Evolutionary conservation across 2,113 vertebrate genomes (phyloP).

Genomic region (Anser cygnoides): DNA sequence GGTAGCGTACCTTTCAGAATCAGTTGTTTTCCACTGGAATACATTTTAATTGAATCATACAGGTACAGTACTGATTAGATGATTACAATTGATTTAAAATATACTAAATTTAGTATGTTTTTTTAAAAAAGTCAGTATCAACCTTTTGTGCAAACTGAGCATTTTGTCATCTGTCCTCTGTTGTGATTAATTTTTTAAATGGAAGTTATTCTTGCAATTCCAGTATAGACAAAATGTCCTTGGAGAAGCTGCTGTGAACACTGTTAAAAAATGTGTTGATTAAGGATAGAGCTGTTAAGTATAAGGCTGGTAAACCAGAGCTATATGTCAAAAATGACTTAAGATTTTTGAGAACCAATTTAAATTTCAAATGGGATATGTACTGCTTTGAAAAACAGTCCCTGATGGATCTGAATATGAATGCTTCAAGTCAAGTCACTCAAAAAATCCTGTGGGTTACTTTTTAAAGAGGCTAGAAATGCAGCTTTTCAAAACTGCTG

Average conservation of each 20-base stretch:
- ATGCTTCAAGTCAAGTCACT: background rate
- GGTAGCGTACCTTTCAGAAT: background rate
- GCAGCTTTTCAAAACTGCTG: background rate
- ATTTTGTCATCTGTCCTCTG: background rate
- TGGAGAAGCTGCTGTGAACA: background rate
- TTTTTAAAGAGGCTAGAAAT: background rate
- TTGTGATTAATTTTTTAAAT: background rate
- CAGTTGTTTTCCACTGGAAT: background rate
- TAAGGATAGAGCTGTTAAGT: background rate
- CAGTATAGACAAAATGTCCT: background rate
- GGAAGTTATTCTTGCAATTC: background rate
- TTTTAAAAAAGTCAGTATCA: background rate
- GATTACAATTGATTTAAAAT: background rate
- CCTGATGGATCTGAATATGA: background rate
- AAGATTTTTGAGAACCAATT: background rate
- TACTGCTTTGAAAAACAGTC: background rate
- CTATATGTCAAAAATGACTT: background rate
- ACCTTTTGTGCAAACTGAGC: slow-evolving; percentile 37
- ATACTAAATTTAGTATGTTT: slow-evolving; percentile 8
- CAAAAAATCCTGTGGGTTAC: background rate
- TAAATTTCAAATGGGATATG: background rate
- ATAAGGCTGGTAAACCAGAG: background rate
- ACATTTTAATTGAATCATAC: background rate
- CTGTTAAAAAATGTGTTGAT: background rate
- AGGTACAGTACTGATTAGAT: background rate